Evolutionary conservation across 2,113 vertebrate genomes (phyloP), one percentile per base, ranked within the genome.

Genomic region (Myiozetetes cayanensis): DNA sequence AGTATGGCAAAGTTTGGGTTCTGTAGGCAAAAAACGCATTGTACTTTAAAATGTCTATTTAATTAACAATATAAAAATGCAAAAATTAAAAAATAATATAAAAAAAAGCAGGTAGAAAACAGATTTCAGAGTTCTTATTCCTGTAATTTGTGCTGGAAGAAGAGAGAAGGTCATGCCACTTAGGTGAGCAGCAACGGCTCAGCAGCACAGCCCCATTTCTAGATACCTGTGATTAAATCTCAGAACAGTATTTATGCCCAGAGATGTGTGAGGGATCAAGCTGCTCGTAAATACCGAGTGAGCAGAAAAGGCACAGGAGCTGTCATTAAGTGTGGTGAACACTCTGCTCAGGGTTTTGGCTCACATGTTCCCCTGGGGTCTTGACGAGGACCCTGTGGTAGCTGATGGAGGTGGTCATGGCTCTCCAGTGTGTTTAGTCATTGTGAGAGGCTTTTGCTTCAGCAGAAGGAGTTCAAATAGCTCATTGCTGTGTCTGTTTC

Each of bases 321-420:
- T 89, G 53, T 73, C 41, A 17, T 41, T 49, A 62, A 44, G 33
- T 17, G 20, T 18, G 28, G 53, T 16, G 41, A 74, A 7, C n/a
- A 9, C 12, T 49, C 37, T 90, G 43, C 21, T 82, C 62, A 3
- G 10, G 6, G 9, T 61, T 66, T 77, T 70, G 81, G 24, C 33
- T 70, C 59, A 22, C n/a, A 21, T 0, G 1, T 4, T 3, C 8
- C 7, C 39, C 41, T 12, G 21, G 25, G 23, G 25, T 81, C 33
- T 52, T 49, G 3, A 3, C 0, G 0, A 33, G 10, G 17, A 17
- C 21, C 20, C 55, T 43, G 18, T 13, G 16, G 33, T 28, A 25
- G 9, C 5, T 7, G 35, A 4, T 52, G 59, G 67, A 52, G 63
- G 49, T 53, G 68, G 15, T 27, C 10, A 4, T 22, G 23, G 41